phyloP scores from a whole-genome alignment of 2,113 vertebrate species.

The Setophaga coronata region DNA sequence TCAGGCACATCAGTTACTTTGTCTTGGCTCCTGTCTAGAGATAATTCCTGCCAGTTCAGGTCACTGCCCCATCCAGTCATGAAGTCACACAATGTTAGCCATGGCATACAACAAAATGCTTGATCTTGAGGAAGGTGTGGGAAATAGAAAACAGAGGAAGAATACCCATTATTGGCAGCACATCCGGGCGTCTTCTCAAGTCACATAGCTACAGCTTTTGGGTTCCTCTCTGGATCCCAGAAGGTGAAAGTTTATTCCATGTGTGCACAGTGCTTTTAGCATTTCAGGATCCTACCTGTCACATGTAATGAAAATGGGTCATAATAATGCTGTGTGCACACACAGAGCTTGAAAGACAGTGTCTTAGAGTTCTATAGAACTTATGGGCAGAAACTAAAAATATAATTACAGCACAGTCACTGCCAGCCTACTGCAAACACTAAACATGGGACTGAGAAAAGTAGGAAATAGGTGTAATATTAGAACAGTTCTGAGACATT shows the following conservation, averaged over 20 bases:
- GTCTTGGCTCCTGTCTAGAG: background rate
- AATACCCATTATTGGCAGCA: background rate
- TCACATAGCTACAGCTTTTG: background rate
- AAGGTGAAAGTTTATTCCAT: background rate
- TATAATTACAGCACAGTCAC: background rate
- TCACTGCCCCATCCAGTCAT: background rate
- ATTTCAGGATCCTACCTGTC: background rate
- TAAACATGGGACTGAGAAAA: background rate
- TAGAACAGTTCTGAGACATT: background rate
- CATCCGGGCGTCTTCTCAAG: background rate
- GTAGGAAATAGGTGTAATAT: background rate
- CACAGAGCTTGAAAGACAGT: background rate
- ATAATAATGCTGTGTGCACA: background rate
- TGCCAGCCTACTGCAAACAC: background rate
- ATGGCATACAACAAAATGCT: background rate
- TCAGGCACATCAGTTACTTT: background rate
- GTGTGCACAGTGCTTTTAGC: background rate
- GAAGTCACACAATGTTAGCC: background rate
- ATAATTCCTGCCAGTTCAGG: background rate
- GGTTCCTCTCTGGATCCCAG: background rate
- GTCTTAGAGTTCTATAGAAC: background rate
- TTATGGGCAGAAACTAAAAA: background rate
- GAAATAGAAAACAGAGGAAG: background rate
- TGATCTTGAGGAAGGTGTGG: background rate
- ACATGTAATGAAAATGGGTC: rapidly evolving